Evolutionary conservation across 2,888 invertebrate genomes (phyloP).

Genomic region (Agonopterix arenella): DNA sequence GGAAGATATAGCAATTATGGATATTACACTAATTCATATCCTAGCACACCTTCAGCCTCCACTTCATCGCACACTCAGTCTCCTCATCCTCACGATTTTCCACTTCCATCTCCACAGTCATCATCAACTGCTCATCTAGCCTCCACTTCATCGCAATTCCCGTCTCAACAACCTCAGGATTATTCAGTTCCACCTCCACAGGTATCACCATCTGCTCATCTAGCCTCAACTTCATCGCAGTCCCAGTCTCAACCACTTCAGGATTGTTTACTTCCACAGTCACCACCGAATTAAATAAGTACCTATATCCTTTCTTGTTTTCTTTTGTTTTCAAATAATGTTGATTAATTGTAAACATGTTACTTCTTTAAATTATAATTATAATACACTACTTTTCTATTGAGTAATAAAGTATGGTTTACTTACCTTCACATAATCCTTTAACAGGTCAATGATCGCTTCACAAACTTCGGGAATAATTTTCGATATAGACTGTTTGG

Average conservation of each 20-base stretch:
- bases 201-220: constrained; percentile 11
- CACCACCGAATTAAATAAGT: constrained; percentile 16
- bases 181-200: constrained; percentile 7
- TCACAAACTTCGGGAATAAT: constrained; percentile 19
- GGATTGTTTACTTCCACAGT: constrained; percentile 8
- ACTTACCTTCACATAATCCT: constrained; percentile 19
- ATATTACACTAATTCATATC: constrained; percentile 17
- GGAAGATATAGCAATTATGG: constrained; percentile 16
- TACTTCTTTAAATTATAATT: constrained; percentile 10
- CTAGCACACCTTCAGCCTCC: constrained; percentile 10
- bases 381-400: constrained; percentile 14
- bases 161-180: constrained; percentile 10
- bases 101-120: constrained; percentile 8
- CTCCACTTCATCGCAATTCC: constrained; percentile 11
- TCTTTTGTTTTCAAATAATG: constrained; percentile 7
- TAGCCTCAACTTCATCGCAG: constrained; percentile 12
- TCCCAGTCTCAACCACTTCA: constrained; percentile 10
- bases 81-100: neutral
- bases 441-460: constrained; percentile 16
- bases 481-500: constrained; percentile 16
- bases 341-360: constrained; percentile 10
- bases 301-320: constrained; percentile 7
- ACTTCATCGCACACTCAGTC: constrained; percentile 1
- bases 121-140: constrained; percentile 11
- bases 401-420: constrained; percentile 12